Percentiles rank a stretch among this genome's conserved stretches.
Evolutionary conservation across 2,797 vertebrate genomes (phyloP).

Genomic region (Hoplostethus mediterraneus): DNA sequence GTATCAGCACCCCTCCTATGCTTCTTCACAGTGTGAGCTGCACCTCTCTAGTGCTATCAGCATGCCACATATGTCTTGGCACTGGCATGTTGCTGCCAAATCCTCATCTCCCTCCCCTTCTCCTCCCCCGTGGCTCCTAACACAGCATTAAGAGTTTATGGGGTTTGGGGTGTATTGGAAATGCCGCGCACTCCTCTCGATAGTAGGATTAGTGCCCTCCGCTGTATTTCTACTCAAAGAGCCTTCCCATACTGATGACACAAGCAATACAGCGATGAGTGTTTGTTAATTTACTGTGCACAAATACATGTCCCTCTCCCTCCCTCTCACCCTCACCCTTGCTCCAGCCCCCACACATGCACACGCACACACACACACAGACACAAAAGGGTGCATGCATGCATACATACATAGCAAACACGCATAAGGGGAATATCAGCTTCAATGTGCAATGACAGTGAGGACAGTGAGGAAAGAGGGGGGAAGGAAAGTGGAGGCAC

Average conservation of each 20-base stretch:
- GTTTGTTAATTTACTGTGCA: constrained; percentile 80
- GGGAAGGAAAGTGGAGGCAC: constrained; percentile 48
- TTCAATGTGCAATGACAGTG: constrained; percentile 82
- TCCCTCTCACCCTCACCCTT: constrained; percentile 33
- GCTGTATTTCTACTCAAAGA: constrained; percentile 69
- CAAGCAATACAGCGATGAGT: constrained; percentile 76
- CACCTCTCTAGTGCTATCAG: constrained; percentile 77
- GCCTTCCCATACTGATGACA: constrained; percentile 78
- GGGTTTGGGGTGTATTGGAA: constrained; percentile 71
- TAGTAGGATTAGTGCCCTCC: constrained; percentile 68
- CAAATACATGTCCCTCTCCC: constrained; percentile 72
- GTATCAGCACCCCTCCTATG: constrained; percentile 67
- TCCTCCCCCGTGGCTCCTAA: constrained; percentile 71
- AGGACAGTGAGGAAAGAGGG: constrained; percentile 69
- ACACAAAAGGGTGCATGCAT: constrained; percentile 55
- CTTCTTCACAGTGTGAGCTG: constrained; percentile 71
- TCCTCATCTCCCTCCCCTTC: constrained; percentile 66
- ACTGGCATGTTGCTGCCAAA: constrained; percentile 79
- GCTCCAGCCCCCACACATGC: constrained; percentile 24
- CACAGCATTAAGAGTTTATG: constrained; percentile 78
- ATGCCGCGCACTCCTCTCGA: constrained; percentile 62
- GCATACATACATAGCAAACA: constrained; percentile 48
- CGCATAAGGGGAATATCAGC: constrained; percentile 76
- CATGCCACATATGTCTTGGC: constrained; percentile 82
- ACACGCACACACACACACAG: constrained; percentile 22